Conservation (phyloP, 2,113 vertebrate genomes). For the Ctenomys sociabilis region DNA sequence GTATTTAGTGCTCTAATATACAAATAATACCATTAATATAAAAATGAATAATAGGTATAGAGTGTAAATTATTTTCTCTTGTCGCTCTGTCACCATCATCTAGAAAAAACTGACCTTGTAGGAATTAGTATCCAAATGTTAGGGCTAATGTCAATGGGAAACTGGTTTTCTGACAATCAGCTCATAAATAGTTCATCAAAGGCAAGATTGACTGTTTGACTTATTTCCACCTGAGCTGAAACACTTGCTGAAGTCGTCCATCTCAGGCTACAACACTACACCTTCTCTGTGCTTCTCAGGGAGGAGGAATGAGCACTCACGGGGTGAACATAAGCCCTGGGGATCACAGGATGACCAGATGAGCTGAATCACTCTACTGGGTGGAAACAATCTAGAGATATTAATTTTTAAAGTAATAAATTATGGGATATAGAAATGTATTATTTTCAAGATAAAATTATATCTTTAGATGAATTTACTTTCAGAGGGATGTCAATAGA, state of each 20-base stretch:
- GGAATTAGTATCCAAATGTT: background rate
- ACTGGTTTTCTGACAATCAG: background rate
- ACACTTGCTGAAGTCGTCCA: background rate
- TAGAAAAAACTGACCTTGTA: background rate
- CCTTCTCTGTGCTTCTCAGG: background rate
- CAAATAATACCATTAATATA: background rate
- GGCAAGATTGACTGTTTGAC: background rate
- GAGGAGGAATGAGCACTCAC: background rate
- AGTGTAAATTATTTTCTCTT: constrained; percentile 15
- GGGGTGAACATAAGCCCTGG: background rate
- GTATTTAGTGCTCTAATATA: constrained; percentile 11
- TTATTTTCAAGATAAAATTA: background rate
- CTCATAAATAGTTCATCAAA: constrained; percentile 48
- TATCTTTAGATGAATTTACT: background rate
- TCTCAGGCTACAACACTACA: background rate
- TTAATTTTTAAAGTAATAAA: background rate
- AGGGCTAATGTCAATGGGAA: background rate
- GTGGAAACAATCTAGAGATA: background rate
- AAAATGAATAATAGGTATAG: background rate
- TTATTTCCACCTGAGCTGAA: background rate
- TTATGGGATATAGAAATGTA: background rate
- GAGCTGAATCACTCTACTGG: background rate
- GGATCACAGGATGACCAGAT: fast-evolving
- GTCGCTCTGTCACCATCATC: background rate
- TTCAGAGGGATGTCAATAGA: background rate